Base-by-base conservation (phyloP, 2,888 invertebrate species). In the Liposcelis brunnea region DNA sequence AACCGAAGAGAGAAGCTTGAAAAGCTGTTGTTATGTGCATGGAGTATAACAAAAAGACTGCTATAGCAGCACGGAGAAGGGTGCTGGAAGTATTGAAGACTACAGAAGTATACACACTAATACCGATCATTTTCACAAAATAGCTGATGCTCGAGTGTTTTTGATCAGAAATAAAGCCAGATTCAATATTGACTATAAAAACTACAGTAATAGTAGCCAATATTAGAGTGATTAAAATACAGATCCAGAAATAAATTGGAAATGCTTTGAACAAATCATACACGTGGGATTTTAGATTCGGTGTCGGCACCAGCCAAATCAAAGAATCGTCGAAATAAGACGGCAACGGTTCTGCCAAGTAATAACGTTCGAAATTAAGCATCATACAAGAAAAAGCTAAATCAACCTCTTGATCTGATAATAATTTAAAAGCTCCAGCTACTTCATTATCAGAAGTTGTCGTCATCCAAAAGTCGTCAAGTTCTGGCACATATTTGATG, bases 1-100 rank as follows among this genome's bases (percentile, higher is more conserved):
- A 18, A 18, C 6, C 16, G 19, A 19, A 40, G n/a, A 40, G 40
- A 7, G 40, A 40, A 3, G 40, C 40, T 40, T 40, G 40, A 40
- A 19, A 40, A 40, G 21, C 19, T 5, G 40, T 40, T 6, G 40
- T 40, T 7, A 40, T 16, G 21, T 40, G 40, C 7, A 18, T 12
- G 16, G 40, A 40, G 11, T 40, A 40, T 5, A 40, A 15, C 5
- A 6, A 16, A 19, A 40, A 40, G 19, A 40, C 7, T 15, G 16
- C 6, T 4, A 21, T 40, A 6, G 16, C 6, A 7, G 21, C 16
- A 6, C 40, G 15, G 7, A 40, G 4, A 6, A 40, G 19, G 10
- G 11, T 19, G 12, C n/a, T 40, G 5, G 12, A 10, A 18, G 40
- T 19, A 6, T 16, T 10, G 12, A 40, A 40, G 15, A 21, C 19